A percentile compares a stretch with the other conserved stretches of the same genome.
Evolutionary conservation across 2,888 invertebrate species (phyloP).

Genomic region (Pyrgus malvae): DNA sequence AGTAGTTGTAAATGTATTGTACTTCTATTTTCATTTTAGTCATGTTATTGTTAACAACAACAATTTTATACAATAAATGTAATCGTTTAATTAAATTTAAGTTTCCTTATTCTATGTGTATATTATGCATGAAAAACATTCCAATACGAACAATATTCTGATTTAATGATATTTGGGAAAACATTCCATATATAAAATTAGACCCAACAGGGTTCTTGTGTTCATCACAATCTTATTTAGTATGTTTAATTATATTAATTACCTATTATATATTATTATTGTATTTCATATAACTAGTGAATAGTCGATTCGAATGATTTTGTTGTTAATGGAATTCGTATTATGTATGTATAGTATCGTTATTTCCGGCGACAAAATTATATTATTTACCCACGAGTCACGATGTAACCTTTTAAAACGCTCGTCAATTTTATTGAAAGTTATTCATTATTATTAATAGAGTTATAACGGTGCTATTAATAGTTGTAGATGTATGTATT

Average conservation of each 20-base stretch:
- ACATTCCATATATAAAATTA: constrained; percentile 12
- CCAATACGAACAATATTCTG: neutral
- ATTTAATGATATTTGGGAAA: constrained; percentile 5
- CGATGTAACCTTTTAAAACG: constrained; percentile 18
- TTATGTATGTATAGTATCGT: constrained; percentile 71
- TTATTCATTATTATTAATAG: constrained; percentile 4
- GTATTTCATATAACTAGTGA: constrained; percentile 12
- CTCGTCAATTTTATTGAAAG: constrained; percentile 1
- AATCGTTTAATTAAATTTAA: neutral
- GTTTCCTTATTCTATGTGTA: too few species aligned
- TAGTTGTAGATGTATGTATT: constrained; percentile 27
- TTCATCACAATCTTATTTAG: constrained; percentile 37
- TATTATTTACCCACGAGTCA: constrained; percentile 24
- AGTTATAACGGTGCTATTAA: constrained; percentile 37
- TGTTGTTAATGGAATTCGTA: constrained; percentile 66
- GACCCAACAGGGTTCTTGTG: constrained; percentile 21
- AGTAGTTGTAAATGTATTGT: constrained; percentile 25
- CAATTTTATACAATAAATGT: constrained; percentile 5
- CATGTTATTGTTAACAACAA: constrained; percentile 36
- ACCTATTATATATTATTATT: constrained; percentile 32
- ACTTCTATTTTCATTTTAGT: constrained; percentile 81
- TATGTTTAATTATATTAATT: constrained; percentile 37
- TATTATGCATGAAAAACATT: neutral
- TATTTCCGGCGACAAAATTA: constrained; percentile 58
- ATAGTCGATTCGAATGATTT: constrained; percentile 33